These are phyloP conservation scores for Rhagophthalmus giganteus DNA, from an alignment of 2,888 invertebrate species.

Conservation along the genomic window DNA sequence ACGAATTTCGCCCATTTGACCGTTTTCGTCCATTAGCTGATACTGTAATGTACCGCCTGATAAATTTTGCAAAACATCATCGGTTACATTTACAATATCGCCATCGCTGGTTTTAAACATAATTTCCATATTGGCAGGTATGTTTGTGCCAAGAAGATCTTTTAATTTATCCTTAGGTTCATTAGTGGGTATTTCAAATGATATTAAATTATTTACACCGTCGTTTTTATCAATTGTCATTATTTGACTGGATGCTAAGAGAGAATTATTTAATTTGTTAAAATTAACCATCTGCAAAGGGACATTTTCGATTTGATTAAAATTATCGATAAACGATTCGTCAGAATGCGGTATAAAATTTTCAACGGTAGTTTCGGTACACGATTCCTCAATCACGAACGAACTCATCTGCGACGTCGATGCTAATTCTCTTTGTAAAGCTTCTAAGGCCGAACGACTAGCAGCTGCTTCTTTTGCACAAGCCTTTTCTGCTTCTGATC, in stretches of 20 bases:
- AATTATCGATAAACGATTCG: slow-evolving; percentile 38
- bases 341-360: slow-evolving; percentile 50
- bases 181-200: slow-evolving; percentile 27
- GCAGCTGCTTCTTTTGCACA: slow-evolving; percentile 55
- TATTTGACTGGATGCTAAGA: slow-evolving; percentile 33
- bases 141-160: slow-evolving; percentile 49
- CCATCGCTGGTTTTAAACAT: slow-evolving; percentile 68
- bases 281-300: slow-evolving; percentile 42
- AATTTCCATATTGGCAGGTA: slow-evolving; percentile 58
- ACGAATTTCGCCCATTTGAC: slow-evolving; percentile 49
- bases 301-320: slow-evolving; percentile 37
- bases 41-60: slow-evolving; percentile 48
- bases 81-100: slow-evolving; percentile 65
- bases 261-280: slow-evolving; percentile 35
- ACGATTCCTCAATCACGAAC: slow-evolving; percentile 53
- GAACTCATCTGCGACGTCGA: slow-evolving; percentile 48
- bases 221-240: slow-evolving; percentile 31
- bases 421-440: slow-evolving; percentile 54
- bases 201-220: slow-evolving; percentile 26
- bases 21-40: slow-evolving; percentile 52
- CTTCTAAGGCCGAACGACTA: slow-evolving; percentile 54
- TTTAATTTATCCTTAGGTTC: slow-evolving; percentile 44
- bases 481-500: slow-evolving; percentile 51
- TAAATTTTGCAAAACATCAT: slow-evolving; percentile 60
- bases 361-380: slow-evolving; percentile 52